Conservation (phyloP, 30 jellyfish, hydroid and myxozoan species). For the Aurelia sp. region DNA sequence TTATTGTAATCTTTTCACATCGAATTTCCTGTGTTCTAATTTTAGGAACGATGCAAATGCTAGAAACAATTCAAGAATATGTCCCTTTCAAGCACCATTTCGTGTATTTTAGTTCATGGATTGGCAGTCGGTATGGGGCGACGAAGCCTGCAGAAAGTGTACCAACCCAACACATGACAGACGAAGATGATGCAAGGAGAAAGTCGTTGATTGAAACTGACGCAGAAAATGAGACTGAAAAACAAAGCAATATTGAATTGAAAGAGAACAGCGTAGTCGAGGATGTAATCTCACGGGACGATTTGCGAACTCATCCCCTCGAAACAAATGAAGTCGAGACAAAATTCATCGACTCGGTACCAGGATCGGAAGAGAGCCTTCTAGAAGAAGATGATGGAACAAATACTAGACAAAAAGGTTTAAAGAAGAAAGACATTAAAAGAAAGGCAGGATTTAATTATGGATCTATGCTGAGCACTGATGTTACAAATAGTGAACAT, state of each 20-base stretch:
- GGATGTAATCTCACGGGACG: background rate
- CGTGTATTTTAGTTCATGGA: conserved; percentile 63
- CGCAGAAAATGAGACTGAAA: conserved; percentile 4
- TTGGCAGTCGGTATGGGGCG: conserved; percentile 44
- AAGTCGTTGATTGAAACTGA: background rate
- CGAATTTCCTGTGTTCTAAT: background rate
- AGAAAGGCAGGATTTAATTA: background rate
- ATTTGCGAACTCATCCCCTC: background rate
- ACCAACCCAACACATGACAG: background rate
- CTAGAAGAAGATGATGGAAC: background rate
- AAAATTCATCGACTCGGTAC: conserved; percentile 22
- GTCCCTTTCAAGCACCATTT: conserved; percentile 67
- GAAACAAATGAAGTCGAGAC: conserved; percentile 18
- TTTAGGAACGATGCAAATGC: conserved; percentile 52
- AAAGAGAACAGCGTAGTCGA: background rate
- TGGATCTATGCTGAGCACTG: background rate
- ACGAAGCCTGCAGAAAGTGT: background rate
- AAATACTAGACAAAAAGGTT: background rate
- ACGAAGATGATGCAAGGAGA: background rate
- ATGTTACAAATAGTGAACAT: background rate
- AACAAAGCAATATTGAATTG: background rate
- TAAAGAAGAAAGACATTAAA: background rate
- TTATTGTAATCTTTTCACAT: too few species aligned
- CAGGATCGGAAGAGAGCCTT: conserved; percentile 11
- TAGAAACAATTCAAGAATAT: conserved; percentile 72